These are phyloP conservation scores for Nannoperca australis DNA, from an alignment of 2,797 vertebrate species.

Conservation along the genomic window DNA sequence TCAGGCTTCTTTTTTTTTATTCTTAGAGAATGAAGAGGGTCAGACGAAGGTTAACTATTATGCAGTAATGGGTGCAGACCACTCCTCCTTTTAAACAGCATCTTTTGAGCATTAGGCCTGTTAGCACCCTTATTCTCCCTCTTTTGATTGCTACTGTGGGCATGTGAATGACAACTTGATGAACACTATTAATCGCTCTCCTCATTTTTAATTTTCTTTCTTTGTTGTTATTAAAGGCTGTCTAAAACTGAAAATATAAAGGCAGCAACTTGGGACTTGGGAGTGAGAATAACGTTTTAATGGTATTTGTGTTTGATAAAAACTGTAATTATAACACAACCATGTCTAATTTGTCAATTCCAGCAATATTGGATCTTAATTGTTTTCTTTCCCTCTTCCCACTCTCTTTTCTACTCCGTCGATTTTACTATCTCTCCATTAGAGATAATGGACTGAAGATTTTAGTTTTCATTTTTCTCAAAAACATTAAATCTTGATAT, in stretches of 20 bases:
- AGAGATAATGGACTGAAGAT: not conserved
- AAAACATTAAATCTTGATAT: constrained; percentile 9
- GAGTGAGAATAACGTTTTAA: not conserved
- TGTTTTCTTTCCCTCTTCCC: not conserved
- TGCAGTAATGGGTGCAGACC: constrained; percentile 29
- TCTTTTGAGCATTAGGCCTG: constrained; percentile 13
- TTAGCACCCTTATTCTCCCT: not conserved
- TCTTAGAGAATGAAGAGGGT: constrained; percentile 33
- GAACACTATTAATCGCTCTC: not conserved
- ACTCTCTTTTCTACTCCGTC: not conserved
- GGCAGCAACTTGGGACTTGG: not conserved
- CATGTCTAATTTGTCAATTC: not conserved
- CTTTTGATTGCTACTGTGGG: constrained; percentile 15
- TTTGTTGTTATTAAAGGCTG: not conserved
- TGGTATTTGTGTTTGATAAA: constrained; percentile 12
- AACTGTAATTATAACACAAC: constrained; percentile 14
- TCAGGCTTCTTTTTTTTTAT: constrained; percentile 56
- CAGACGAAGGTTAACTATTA: constrained; percentile 52
- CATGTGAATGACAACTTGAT: constrained; percentile 10
- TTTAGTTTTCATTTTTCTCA: not conserved
- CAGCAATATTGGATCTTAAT: not conserved
- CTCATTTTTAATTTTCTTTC: constrained; percentile 1
- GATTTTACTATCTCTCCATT: not conserved
- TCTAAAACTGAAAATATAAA: constrained; percentile 7
- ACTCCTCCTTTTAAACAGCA: constrained; percentile 5